A percentile compares a stretch with the other conserved stretches of the same genome.
These are phyloP conservation scores for Leptocoma aspasia DNA, from an alignment of 2,113 vertebrate species.

Conservation along the genomic window DNA sequence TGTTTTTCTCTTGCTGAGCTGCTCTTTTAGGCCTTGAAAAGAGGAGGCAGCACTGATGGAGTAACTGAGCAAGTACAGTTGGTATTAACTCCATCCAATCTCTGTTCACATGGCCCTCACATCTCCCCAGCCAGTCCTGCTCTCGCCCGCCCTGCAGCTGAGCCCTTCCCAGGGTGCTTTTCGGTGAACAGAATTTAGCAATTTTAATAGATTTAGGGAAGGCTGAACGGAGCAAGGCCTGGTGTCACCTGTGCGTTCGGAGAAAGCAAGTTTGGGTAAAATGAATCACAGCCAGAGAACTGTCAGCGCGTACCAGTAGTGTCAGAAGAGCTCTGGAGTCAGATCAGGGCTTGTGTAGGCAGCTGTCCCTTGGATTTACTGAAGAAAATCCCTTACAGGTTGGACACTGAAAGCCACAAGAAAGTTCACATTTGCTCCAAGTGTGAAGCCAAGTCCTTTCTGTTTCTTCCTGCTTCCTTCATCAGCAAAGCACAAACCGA, in stretches of 20 bases:
- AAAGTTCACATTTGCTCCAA: background rate
- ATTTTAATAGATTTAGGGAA: background rate
- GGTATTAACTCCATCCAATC: background rate
- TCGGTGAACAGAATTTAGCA: too few species aligned
- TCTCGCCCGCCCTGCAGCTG: background rate
- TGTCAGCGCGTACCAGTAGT: accelerated
- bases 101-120: background rate
- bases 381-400: background rate
- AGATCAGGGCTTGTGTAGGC: background rate
- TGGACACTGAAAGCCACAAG: background rate
- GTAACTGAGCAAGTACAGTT: background rate
- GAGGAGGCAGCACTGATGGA: background rate
- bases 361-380: background rate
- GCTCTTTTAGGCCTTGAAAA: background rate
- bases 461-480: background rate
- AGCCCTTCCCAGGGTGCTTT: background rate
- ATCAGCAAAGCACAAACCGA: background rate
- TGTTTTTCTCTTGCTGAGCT: background rate
- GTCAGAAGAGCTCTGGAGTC: background rate
- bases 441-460: background rate
- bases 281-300: background rate
- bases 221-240: background rate
- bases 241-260: accelerated
- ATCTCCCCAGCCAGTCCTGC: background rate
- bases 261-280: background rate